Evolutionary conservation across 2,888 invertebrate species (phyloP).

Genomic region (Ptychoptera contaminata): DNA sequence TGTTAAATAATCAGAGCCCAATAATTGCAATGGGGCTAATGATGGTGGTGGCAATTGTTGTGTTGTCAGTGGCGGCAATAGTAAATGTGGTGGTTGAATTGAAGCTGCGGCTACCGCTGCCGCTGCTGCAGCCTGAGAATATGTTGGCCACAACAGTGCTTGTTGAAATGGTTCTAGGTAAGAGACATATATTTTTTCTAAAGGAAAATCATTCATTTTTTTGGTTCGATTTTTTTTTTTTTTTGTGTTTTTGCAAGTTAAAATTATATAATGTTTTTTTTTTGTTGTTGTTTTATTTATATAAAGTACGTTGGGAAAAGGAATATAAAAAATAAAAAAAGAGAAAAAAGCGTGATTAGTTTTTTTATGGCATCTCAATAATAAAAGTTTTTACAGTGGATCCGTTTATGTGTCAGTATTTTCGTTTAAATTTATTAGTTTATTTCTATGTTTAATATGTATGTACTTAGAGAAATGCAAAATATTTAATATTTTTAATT

Average conservation of each 20-base stretch:
- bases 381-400: neutral
- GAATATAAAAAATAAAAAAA: slow-evolving; percentile 3
- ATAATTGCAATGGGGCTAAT: slow-evolving; percentile 48
- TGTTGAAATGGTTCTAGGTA: slow-evolving; percentile 48
- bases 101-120: slow-evolving; percentile 26
- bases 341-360: slow-evolving; percentile 1
- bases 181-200: slow-evolving; percentile 8
- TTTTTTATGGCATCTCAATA: neutral
- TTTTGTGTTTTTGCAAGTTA: too few relatives aligned
- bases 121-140: slow-evolving; percentile 32
- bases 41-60: slow-evolving; percentile 31
- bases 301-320: slow-evolving; percentile 3
- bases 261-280: too few relatives aligned
- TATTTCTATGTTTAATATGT: too few relatives aligned
- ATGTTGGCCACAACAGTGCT: slow-evolving; percentile 59
- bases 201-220: slow-evolving; percentile 1
- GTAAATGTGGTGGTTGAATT: slow-evolving; percentile 18
- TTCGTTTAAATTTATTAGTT: too few relatives aligned
- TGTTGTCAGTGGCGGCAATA: slow-evolving; percentile 12
- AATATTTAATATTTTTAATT: neutral
- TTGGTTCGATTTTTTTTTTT: too few relatives aligned
- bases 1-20: slow-evolving; percentile 39
- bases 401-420: neutral
- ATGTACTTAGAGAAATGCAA: too few relatives aligned
- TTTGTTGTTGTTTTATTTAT: too few relatives aligned